phyloP scores from a whole-genome alignment of 1,140 invertebrate species.

The Colletes gigas region DNA sequence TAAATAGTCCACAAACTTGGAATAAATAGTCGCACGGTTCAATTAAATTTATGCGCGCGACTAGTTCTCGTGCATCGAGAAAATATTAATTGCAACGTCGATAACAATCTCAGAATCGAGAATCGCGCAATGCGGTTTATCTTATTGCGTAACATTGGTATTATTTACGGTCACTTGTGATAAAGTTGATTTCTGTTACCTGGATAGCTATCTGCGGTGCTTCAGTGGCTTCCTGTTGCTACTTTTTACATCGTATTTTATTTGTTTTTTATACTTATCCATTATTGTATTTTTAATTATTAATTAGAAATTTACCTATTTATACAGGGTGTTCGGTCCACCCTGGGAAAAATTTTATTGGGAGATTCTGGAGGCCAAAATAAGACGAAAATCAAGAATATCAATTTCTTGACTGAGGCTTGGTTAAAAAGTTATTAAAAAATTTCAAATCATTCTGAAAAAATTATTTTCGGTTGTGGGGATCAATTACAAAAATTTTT shows the following conservation, averaged over 20 bases:
- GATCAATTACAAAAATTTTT: too few species aligned
- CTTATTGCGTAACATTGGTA: constrained; percentile 24
- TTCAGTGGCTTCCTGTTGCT: constrained; percentile 3
- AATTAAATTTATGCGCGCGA: background rate
- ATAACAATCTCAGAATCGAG: background rate
- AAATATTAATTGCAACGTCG: background rate
- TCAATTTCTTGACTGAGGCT: too few species aligned
- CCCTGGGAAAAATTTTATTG: too few species aligned
- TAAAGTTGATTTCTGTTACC: constrained; percentile 26
- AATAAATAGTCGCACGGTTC: background rate
- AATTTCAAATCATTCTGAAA: too few species aligned
- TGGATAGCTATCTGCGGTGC: constrained; percentile 19
- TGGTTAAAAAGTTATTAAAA: too few species aligned
- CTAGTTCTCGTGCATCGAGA: background rate
- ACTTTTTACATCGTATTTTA: background rate
- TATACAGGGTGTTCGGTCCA: too few species aligned
- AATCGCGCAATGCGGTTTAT: constrained; percentile 8
- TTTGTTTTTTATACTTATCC: background rate
- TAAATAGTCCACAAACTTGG: too few species aligned
- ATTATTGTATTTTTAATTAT: background rate
- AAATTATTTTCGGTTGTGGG: too few species aligned
- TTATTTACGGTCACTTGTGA: constrained; percentile 17
- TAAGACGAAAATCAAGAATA: too few species aligned
- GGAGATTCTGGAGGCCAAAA: too few species aligned
- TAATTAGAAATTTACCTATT: too few species aligned